Evolutionary conservation across 2,113 vertebrate genomes (phyloP), one percentile per base, ranked within the genome.

Genomic region (Empidonax alnorum): DNA sequence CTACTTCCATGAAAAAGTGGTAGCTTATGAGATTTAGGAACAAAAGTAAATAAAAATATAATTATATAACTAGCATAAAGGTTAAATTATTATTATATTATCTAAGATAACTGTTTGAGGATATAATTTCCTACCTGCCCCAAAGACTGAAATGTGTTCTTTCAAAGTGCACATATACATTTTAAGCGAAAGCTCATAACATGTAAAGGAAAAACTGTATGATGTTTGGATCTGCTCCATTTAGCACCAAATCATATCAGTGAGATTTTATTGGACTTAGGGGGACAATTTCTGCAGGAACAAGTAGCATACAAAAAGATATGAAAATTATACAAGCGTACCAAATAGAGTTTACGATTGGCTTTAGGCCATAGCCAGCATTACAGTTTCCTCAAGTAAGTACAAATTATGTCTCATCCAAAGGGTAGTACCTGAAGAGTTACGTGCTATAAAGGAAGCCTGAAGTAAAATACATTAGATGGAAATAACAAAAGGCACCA

Each of bases 221-320:
- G 50, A 84, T 58, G 63, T 66, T 90, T 88, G 59, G 63, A 94
- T 94, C 68, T 74, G 80, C 91, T 94, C 89, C 86, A 90, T 92
- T 93, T 96, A 94, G 83, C 65, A 86, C 52, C 90, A 92, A 95
- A 77, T 80, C 33, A 4, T 62, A 88, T 67, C 79, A 89, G 49
- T 42, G 63, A 93, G 63, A 86, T 90, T 92, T 90, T 81, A 73
- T 21, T 86, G 80, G 67, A 93, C 79, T 90, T 90, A 72, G 19
- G 83, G 94, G 88, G 59, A 71, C 86, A 86, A 86, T 94, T 83
- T 93, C 67, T 89, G 49, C 47, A 89, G 52, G 50, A 85, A 90
- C 46, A 79, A 88, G 67, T n/a, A 65, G 76, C 42, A 89, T 61
- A 90, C 17, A 96, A 46, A 72, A 73, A 90, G 68, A 93, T 62